Percentiles rank a stretch among this genome's conserved stretches.
phyloP scores from a whole-genome alignment of 2,797 vertebrate species.

The Gymnothorax reevesii region DNA sequence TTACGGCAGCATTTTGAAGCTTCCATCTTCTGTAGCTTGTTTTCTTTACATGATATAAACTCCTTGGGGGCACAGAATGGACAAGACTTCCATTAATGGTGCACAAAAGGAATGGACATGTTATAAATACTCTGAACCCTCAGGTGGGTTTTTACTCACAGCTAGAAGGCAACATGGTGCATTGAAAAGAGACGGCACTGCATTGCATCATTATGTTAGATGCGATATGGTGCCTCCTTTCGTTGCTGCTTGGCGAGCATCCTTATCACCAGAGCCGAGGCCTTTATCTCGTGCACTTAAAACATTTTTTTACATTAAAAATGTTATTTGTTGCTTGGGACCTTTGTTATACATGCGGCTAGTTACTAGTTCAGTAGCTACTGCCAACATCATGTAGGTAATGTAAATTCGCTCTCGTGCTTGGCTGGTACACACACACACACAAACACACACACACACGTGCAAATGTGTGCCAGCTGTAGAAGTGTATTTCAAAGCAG shows the following conservation, averaged over 20 bases:
- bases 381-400: too few relatives aligned
- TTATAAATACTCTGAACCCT: not conserved
- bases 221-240: too few relatives aligned
- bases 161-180: not conserved
- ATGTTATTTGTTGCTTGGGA: not conserved
- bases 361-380: too few relatives aligned
- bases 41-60: not conserved
- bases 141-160: not conserved
- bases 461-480: not conserved
- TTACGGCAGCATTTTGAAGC: not conserved
- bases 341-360: not conserved
- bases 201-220: too few relatives aligned
- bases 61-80: not conserved
- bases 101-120: not conserved
- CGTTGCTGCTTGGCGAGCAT: too few relatives aligned
- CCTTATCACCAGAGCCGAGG: too few relatives aligned
- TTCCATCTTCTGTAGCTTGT: not conserved
- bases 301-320: not conserved
- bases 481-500: too few relatives aligned
- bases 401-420: too few relatives aligned
- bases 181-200: too few relatives aligned
- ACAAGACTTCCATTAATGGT: not conserved
- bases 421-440: not conserved
- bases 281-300: not conserved
- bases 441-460: not conserved